Evolutionary conservation across 2,113 vertebrate species (phyloP).

Genomic region (Laticauda laticaudata): DNA sequence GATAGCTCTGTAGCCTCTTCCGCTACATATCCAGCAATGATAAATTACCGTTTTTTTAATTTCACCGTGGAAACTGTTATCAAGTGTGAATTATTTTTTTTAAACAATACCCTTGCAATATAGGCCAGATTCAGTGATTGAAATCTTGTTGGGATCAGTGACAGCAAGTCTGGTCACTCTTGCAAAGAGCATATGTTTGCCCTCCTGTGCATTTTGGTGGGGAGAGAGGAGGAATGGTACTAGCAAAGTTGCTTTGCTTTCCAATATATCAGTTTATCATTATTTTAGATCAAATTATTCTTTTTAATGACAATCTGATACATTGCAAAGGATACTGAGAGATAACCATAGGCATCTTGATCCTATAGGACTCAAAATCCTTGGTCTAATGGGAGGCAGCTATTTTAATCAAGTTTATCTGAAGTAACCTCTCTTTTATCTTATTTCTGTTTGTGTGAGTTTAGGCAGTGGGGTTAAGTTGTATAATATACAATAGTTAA

Average conservation of each 20-base stretch:
- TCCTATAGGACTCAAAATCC: neutral
- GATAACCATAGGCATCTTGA: neutral
- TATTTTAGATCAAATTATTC: neutral
- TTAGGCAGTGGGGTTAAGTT: neutral
- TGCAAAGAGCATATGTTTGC: neutral
- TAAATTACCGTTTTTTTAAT: neutral
- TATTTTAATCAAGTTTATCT: neutral
- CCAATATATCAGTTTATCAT: neutral
- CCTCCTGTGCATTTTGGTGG: neutral
- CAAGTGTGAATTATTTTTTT: neutral
- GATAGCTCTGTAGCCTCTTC: neutral
- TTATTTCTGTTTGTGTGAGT: neutral
- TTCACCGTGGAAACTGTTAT: neutral
- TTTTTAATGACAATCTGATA: neutral
- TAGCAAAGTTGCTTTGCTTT: neutral
- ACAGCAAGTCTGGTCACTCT: neutral
- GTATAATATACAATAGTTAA: neutral
- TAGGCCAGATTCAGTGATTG: neutral
- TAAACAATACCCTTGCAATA: neutral
- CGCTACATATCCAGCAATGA: neutral
- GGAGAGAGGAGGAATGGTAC: rapidly evolving
- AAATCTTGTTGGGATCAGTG: neutral
- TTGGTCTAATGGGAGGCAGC: neutral
- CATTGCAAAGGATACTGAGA: neutral
- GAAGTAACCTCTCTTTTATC: neutral